Evolutionary conservation across 2,888 invertebrate genomes (phyloP).

Genomic region (Heteromurus nitidus): DNA sequence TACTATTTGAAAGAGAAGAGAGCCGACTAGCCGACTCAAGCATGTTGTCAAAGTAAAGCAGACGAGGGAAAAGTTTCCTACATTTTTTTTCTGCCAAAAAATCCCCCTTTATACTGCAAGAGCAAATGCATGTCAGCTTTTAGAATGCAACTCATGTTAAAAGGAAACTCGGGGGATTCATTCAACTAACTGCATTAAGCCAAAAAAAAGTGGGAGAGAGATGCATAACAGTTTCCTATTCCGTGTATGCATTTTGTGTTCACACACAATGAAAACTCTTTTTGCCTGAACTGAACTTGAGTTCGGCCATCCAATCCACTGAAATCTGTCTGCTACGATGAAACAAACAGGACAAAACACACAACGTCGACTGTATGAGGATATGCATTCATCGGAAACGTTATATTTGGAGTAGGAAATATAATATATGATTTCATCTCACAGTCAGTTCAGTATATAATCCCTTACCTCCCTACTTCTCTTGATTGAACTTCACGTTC

Average conservation of each 20-base stretch:
- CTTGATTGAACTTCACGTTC: slow-evolving; percentile 38
- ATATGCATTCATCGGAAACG: not conserved
- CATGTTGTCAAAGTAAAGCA: no score
- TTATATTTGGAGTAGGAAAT: not conserved
- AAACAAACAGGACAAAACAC: not conserved
- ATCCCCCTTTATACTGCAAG: not conserved
- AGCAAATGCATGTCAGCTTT: not conserved
- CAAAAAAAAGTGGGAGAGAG: not conserved
- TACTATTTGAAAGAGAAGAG: not conserved
- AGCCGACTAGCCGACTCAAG: no score
- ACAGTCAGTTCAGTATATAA: not conserved
- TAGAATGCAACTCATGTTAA: not conserved
- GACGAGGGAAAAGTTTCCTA: no score
- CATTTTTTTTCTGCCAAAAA: not conserved
- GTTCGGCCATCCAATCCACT: not conserved
- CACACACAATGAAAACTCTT: not conserved
- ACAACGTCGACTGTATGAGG: not conserved
- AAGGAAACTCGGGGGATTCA: not conserved
- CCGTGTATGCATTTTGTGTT: not conserved
- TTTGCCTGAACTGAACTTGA: not conserved
- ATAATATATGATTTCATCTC: no score
- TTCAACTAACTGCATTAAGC: not conserved
- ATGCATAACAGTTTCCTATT: not conserved
- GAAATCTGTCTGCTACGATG: not conserved
- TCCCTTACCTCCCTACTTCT: slow-evolving; percentile 42